Conservation (phyloP, 2,113 vertebrate species). For the Atractosteus spatula region DNA sequence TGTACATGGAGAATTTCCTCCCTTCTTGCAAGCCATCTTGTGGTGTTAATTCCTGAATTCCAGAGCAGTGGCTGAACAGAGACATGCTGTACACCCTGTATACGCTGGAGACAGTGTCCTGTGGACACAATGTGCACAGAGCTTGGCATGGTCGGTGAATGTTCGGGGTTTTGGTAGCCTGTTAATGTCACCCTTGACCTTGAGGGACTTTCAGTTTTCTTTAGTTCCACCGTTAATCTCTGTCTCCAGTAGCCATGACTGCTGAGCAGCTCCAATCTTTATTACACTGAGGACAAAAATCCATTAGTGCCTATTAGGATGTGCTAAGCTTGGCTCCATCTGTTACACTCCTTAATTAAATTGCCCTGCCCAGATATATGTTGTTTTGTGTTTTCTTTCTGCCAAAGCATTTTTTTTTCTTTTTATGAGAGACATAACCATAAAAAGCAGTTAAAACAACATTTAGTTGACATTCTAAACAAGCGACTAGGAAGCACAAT, state of each 20-base stretch:
- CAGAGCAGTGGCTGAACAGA: too few species aligned
- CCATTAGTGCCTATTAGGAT: constrained; percentile 46
- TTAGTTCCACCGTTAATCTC: constrained; percentile 5
- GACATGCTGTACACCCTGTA: too few species aligned
- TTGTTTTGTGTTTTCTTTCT: constrained; percentile 16
- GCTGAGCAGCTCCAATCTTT: constrained; percentile 29
- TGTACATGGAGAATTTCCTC: too few species aligned
- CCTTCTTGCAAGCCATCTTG: too few species aligned
- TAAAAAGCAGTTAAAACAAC: too few species aligned
- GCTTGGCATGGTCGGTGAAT: too few species aligned
- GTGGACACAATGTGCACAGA: too few species aligned
- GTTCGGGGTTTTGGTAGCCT: too few species aligned
- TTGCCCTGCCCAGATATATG: constrained; percentile 37
- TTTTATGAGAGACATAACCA: constrained; percentile 1
- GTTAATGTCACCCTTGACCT: not conserved
- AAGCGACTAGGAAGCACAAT: too few species aligned
- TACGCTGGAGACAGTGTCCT: too few species aligned
- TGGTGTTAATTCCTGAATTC: too few species aligned
- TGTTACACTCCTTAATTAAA: constrained; percentile 51
- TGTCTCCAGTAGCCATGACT: constrained; percentile 8
- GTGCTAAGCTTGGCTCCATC: constrained; percentile 44
- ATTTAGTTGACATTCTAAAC: too few species aligned
- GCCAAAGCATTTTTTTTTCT: not conserved
- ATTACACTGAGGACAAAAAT: constrained; percentile 48
- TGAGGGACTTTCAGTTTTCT: constrained; percentile 8